A percentile compares a stretch with the other conserved stretches of the same genome.
Evolutionary conservation across 35 echinoderm and acorn worm genomes (phyloP).

Genomic region (Nesometra sesokonis): DNA sequence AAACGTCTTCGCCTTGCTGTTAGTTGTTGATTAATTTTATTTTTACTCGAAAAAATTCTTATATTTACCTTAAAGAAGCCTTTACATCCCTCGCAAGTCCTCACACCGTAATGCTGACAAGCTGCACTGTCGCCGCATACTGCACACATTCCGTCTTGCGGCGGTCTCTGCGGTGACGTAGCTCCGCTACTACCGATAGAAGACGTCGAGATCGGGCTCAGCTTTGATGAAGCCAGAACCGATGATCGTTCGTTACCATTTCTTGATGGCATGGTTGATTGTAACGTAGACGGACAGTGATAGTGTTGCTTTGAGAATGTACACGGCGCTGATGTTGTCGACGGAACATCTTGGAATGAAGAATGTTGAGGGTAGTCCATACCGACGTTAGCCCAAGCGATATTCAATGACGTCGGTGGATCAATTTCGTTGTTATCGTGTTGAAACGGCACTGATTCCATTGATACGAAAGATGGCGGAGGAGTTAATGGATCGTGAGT

Average conservation of each 20-base stretch:
- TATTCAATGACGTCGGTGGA: background rate
- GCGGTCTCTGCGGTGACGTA: constrained; percentile 32
- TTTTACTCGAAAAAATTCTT: too few species aligned
- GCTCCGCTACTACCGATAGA: background rate
- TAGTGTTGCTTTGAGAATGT: background rate
- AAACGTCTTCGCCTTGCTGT: too few species aligned
- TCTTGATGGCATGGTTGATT: background rate
- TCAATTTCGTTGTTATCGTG: background rate
- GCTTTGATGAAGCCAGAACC: background rate
- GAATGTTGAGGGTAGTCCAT: background rate
- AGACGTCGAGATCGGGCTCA: background rate
- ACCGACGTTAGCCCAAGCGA: background rate
- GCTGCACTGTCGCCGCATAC: constrained; percentile 98
- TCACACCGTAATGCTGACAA: constrained; percentile 97
- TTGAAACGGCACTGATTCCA: background rate
- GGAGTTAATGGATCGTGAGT: background rate
- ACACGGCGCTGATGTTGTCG: background rate
- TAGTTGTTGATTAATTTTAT: too few species aligned
- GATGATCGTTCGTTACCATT: background rate
- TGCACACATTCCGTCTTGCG: constrained; percentile 85
- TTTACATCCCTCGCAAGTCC: constrained; percentile 98
- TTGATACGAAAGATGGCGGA: background rate
- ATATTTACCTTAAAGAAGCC: constrained; percentile 98
- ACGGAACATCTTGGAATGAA: background rate
- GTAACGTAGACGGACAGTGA: background rate